These are phyloP conservation scores for Saccostrea glomerata DNA, from an alignment of 1,140 invertebrate genomes.

Conservation along the genomic window DNA sequence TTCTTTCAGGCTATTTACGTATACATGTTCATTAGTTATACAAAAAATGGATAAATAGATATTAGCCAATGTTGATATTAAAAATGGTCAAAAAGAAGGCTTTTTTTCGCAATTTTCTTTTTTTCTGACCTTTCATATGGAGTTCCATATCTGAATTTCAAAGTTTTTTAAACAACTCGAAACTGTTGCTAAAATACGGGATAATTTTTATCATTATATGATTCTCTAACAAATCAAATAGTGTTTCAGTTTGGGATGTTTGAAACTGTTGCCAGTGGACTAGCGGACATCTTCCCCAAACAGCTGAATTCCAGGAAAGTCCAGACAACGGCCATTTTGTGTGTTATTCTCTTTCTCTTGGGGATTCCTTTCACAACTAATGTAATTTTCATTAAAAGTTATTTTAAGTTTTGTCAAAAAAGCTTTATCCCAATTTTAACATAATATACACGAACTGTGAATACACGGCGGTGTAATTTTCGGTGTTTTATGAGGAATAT, in stretches of 20 bases:
- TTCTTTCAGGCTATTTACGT: conserved; percentile 20
- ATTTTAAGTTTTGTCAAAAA: not conserved
- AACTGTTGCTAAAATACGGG: no score
- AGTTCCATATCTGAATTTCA: no score
- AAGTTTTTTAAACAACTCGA: no score
- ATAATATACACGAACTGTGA: not conserved
- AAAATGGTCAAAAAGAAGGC: not conserved
- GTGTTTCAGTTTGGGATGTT: conserved; percentile 89
- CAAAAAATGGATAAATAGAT: not conserved
- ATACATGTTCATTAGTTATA: not conserved
- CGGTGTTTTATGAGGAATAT: no score
- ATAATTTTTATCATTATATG: no score
- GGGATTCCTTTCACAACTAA: conserved; percentile 67
- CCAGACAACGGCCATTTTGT: conserved; percentile 50
- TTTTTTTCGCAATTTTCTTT: no score
- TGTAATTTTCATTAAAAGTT: conserved; percentile 45
- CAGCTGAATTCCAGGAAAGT: conserved; percentile 74
- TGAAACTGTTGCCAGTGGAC: conserved; percentile 86
- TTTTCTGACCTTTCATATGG: no score
- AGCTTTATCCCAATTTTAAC: not conserved
- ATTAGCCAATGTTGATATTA: not conserved
- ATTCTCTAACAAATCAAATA: no score
- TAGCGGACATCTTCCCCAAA: conserved; percentile 85
- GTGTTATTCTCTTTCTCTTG: conserved; percentile 59
- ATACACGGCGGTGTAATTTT: no score